phyloP scores from a whole-genome alignment of 2,113 vertebrate species.

The Terrapene triunguis region DNA sequence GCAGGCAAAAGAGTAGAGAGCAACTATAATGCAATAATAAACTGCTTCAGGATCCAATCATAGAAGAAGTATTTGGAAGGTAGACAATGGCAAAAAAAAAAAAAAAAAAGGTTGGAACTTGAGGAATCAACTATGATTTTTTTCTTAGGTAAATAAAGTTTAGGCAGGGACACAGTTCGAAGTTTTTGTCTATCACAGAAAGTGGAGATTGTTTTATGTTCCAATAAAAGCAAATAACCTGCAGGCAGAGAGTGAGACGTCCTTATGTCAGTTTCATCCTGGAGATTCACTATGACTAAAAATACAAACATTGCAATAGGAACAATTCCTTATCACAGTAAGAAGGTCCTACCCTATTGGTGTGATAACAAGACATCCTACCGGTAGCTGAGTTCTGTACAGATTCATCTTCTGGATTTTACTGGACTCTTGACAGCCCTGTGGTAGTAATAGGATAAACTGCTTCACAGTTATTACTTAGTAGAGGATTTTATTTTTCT shows the following conservation, averaged over 20 bases:
- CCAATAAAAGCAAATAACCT: background rate
- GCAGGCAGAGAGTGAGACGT: background rate
- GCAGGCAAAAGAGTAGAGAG: slow-evolving; percentile 11
- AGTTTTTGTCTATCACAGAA: background rate
- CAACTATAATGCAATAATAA: background rate
- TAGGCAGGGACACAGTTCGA: background rate
- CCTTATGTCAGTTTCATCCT: background rate
- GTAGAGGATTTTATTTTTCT: background rate
- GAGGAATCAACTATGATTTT: background rate
- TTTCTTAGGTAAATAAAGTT: slow-evolving; percentile 18
- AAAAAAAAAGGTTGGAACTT: background rate
- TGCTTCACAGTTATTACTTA: background rate
- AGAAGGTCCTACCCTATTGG: accelerated
- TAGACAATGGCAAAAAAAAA: background rate
- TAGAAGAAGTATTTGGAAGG: background rate
- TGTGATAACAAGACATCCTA: background rate
- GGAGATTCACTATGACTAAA: background rate
- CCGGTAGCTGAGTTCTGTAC: background rate
- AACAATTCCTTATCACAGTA: background rate
- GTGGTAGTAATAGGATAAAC: background rate
- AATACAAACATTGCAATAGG: background rate
- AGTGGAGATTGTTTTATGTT: background rate
- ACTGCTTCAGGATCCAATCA: background rate
- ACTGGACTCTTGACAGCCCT: background rate
- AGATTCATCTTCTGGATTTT: background rate